Base-by-base conservation (phyloP, 2,113 vertebrate genomes). In the Neotragus moschatus region DNA sequence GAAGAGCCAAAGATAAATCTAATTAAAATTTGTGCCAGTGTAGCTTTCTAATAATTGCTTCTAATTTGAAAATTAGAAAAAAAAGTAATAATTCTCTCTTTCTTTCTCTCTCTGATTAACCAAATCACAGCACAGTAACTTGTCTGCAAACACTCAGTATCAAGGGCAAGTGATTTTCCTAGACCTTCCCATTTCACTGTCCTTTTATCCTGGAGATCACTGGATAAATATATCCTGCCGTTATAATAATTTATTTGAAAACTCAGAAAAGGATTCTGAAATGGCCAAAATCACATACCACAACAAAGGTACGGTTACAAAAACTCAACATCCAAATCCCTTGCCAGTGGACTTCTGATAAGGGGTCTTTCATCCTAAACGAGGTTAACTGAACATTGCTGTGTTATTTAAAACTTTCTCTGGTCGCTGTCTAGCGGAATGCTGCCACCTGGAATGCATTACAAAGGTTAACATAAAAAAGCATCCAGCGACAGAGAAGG, bases 401-500 rank as follows among this genome's bases (percentile, higher is more conserved):
- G 19, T 47, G 15, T 77, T 90, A 51, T 81, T 84, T 36, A 87
- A 95, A 97, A 77, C 63, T 47, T 92, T 70, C 77, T 95, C 81
- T 60, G 51, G 1, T 47, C 23, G 63, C 28, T 45, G 13, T 39
- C 51, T 58, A 51, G 13, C 94, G 77, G 53, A 94, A 94, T 55
- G 7, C 6, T 33, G 58, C 25, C 97, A 93, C 86, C 96, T 98
- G 98, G 97, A 86, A 97, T 45, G 2, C 55, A 96, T 98, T 98
- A 95, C 53, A 47, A 94, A 96, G 86, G 96, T 97, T 96, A 96
- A 92, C 15, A 56, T 39, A 61, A 33, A 93, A 70, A 94, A 89
- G 80, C 30, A 33, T 30, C 77, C 19, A 61, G 30, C 84, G 80
- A 49, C 36, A 60, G 75, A 28, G 26, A 47, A 45, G 77, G 86